Conservation (phyloP, 1,140 invertebrate species). For the Apolygus lucorum region DNA sequence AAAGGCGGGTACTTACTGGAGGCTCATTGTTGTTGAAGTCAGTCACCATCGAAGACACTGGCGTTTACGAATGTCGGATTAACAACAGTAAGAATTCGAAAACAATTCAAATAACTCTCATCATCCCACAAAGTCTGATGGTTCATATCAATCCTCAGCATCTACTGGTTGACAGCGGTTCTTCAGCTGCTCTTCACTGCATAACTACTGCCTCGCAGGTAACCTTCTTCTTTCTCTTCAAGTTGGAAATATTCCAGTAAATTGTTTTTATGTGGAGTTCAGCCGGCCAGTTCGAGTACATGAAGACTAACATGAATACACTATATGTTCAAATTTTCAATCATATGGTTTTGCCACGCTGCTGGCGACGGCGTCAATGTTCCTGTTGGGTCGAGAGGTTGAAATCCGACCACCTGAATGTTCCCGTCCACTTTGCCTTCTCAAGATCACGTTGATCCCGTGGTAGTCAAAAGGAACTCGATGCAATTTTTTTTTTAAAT, state of each 20-base stretch:
- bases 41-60: slow-evolving; percentile 13
- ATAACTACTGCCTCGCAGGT: slow-evolving; percentile 13
- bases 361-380: too few species aligned
- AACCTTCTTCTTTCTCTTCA: background rate
- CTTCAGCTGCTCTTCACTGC: slow-evolving; percentile 23
- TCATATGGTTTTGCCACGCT: too few species aligned
- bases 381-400: too few species aligned
- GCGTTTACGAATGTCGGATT: background rate
- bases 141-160: slow-evolving; percentile 18
- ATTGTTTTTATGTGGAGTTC: background rate
- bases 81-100: background rate
- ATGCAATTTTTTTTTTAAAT: too few species aligned
- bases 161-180: slow-evolving; percentile 16
- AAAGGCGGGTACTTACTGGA: slow-evolving; percentile 23
- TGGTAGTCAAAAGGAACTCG: too few species aligned
- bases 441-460: too few species aligned
- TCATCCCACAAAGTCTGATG: slow-evolving; percentile 15
- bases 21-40: slow-evolving; percentile 16
- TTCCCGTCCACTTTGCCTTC: too few species aligned
- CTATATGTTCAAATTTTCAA: too few species aligned
- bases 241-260: background rate
- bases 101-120: slow-evolving; percentile 18
- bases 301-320: too few species aligned
- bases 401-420: too few species aligned
- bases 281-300: background rate